Percentiles rank a stretch among this genome's conserved stretches.
These are phyloP conservation scores for Lepilemur septentrionalis DNA, from an alignment of 2,797 vertebrate genomes.

Conservation along the genomic window DNA sequence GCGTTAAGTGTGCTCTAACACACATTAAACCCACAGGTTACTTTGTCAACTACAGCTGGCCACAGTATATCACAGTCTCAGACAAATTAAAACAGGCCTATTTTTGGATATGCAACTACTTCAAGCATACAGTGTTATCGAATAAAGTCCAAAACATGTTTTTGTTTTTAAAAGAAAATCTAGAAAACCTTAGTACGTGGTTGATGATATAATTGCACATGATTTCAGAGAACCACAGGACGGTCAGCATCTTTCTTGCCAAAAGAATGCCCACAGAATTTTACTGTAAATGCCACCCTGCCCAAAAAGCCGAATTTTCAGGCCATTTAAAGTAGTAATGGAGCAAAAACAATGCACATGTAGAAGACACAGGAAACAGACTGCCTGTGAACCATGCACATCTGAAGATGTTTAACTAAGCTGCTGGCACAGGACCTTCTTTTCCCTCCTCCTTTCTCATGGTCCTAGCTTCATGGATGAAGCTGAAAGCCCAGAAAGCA, in stretches of 20 bases:
- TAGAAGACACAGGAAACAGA: slow-evolving; percentile 60
- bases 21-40: not conserved
- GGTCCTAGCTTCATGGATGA: slow-evolving; percentile 44
- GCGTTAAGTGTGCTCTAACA: not conserved
- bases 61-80: not conserved
- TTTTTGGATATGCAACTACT: slow-evolving; percentile 57
- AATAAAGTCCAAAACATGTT: slow-evolving; percentile 72
- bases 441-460: slow-evolving; percentile 62
- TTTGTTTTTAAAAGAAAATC: slow-evolving; percentile 78
- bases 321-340: slow-evolving; percentile 76
- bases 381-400: slow-evolving; percentile 62
- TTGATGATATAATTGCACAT: slow-evolving; percentile 80
- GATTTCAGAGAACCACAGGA: slow-evolving; percentile 82
- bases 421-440: slow-evolving; percentile 59
- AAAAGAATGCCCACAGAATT: slow-evolving; percentile 83
- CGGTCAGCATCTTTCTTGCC: slow-evolving; percentile 83
- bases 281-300: slow-evolving; percentile 76
- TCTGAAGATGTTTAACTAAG: slow-evolving; percentile 56
- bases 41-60: not conserved
- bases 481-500: not conserved
- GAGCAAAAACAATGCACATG: slow-evolving; percentile 47
- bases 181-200: slow-evolving; percentile 81
- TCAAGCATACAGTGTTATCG: slow-evolving; percentile 40
- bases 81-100: not conserved
- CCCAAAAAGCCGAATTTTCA: slow-evolving; percentile 72